Conservation (phyloP, 2,797 vertebrate species). For the Naso thynnoides region DNA sequence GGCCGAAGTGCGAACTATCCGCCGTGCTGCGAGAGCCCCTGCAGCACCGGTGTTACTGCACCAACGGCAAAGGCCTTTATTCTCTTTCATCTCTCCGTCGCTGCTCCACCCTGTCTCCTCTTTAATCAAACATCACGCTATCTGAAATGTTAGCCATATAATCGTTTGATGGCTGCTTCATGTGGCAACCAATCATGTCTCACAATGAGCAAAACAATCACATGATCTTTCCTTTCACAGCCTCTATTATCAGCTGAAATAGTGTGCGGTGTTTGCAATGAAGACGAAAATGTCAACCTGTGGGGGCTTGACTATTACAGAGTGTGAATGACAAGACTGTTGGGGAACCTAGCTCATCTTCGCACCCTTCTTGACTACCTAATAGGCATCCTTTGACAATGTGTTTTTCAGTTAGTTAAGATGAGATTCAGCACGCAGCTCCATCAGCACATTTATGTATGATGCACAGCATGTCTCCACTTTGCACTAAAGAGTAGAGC, state of each 20-base stretch:
- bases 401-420: conserved; percentile 38
- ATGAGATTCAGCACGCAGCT: conserved; percentile 22
- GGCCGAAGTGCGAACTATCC: no score
- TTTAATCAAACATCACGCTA: no score
- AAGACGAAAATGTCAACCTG: conserved; percentile 26
- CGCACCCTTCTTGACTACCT: conserved; percentile 28
- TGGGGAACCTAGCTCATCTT: conserved; percentile 13
- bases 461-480: conserved; percentile 24
- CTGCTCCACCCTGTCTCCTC: no score
- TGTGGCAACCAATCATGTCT: no score
- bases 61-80: no score
- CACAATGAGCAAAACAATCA: no score
- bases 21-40: no score
- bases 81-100: no score
- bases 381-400: conserved; percentile 37
- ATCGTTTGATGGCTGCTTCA: no score
- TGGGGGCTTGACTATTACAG: conserved; percentile 12
- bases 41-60: no score
- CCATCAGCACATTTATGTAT: conserved; percentile 37
- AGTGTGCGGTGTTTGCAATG: background rate
- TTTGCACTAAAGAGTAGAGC: conserved; percentile 36
- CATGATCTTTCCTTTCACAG: background rate
- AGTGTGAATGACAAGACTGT: conserved; percentile 25
- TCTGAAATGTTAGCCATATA: no score
- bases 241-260: background rate